Evolutionary conservation across 1,140 invertebrate genomes (phyloP).

Genomic region (Platyscapa corneri): DNA sequence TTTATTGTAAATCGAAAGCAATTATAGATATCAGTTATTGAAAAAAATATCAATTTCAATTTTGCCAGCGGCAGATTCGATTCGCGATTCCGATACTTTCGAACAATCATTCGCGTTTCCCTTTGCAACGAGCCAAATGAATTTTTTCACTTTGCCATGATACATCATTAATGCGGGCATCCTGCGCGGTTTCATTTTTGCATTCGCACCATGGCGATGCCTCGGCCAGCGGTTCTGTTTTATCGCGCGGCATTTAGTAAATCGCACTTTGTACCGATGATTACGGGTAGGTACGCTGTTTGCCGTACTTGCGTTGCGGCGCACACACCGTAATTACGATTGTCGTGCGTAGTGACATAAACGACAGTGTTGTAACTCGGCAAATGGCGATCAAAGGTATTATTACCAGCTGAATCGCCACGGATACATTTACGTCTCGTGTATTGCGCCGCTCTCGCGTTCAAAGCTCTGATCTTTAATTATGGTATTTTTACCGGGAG

Average conservation of each 20-base stretch:
- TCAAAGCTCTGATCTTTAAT: too few relatives aligned
- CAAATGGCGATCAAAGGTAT: not conserved
- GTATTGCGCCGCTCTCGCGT: too few relatives aligned
- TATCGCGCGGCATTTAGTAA: constrained; percentile 32
- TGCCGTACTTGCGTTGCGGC: too few relatives aligned
- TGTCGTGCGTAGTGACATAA: constrained; percentile 18
- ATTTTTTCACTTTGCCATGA: not conserved
- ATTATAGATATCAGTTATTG: not conserved
- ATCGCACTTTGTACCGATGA: constrained; percentile 24
- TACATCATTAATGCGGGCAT: not conserved
- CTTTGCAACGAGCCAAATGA: not conserved
- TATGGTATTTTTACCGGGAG: too few relatives aligned
- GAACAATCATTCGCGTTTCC: not conserved
- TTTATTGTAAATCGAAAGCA: not conserved
- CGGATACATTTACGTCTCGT: not conserved
- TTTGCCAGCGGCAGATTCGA: too few relatives aligned
- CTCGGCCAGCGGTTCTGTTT: not conserved
- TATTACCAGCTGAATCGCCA: not conserved
- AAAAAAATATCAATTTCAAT: not conserved
- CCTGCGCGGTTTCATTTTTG: not conserved
- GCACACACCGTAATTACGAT: not conserved
- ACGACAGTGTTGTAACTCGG: not conserved
- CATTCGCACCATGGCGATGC: not conserved
- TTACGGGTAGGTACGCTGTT: not conserved
- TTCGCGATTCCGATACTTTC: not conserved